Evolutionary conservation across 1,140 invertebrate species (phyloP), one percentile per base, ranked within the genome.

Genomic region (Diorhabda carinulata): DNA sequence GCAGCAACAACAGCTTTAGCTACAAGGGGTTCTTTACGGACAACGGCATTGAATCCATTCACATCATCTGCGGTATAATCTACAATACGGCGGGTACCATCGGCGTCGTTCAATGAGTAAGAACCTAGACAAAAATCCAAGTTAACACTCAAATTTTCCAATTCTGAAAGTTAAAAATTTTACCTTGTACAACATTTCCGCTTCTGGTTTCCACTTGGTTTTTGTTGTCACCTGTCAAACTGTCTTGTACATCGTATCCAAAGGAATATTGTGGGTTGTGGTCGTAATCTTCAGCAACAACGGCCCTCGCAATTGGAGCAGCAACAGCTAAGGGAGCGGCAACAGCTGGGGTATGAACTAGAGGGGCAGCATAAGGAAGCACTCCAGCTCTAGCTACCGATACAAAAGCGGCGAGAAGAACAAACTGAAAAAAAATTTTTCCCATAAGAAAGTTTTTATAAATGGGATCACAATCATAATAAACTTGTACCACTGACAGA

Each of bases 111-210:
- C n/a, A 89, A 76, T 0, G 86, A 87, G 78, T 89, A 89, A 40
- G 63, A 64, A 40, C 63, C 63, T 64, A 52, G 47, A 25, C 0
- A 25, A 25, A 25, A 25, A 25, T 25, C 1, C 25, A 25, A 25
- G 25, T 1, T 25, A 25, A 25, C 25, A 25, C 1, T 25, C 25
- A 25, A 25, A 25, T 25, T 25, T 25, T 25, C 25, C 25, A 25
- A 25, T 25, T 25, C 25, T 25, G 1, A 25, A 25, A 25, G 25
- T 25, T 25, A 1, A 25, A 25, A 0, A 25, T 25, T 25, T 25
- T 84, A 45, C 88, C 88, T 75, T 88, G 85, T 5, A 89, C 88
- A 25, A 89, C 84, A 76, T 89, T 88, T 8, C 89, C 89, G 64
- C 83, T 81, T 2, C 86, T 80, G 40, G 80, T 82, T 79, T 87